Conservation (phyloP, 2,888 invertebrate genomes). For the Pediacus dermestoides region DNA sequence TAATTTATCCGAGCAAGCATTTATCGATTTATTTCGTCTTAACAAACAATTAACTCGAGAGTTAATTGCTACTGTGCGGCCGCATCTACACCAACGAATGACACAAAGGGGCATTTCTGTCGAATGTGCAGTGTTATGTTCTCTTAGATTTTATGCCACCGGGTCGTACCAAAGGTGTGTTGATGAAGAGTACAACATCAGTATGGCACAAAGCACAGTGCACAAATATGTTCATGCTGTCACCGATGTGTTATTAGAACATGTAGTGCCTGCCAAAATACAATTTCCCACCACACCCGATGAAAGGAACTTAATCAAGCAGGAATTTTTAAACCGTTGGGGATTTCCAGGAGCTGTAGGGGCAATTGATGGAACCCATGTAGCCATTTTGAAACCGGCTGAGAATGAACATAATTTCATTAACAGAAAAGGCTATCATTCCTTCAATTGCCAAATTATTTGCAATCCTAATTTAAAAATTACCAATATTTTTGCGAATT, state of each 20-base stretch:
- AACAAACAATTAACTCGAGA: background rate
- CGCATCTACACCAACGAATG: background rate
- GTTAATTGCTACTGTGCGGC: background rate
- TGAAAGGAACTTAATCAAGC: background rate
- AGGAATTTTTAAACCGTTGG: background rate
- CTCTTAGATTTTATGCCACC: background rate
- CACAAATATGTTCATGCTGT: background rate
- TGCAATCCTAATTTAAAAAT: constrained; percentile 9
- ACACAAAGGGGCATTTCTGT: background rate
- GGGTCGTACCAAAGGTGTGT: background rate
- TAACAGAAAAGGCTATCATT: constrained; percentile 9
- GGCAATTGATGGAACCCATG: constrained; percentile 14
- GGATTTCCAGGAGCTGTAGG: constrained; percentile 14
- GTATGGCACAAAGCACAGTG: constrained; percentile 1
- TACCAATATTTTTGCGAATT: constrained; percentile 3
- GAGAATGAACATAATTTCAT: constrained; percentile 11
- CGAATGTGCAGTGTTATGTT: background rate
- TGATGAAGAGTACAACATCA: background rate
- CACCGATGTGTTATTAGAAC: background rate
- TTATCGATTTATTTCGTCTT: background rate
- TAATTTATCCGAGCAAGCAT: background rate
- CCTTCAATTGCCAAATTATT: constrained; percentile 8
- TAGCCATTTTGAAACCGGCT: constrained; percentile 9
- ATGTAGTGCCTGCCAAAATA: background rate
- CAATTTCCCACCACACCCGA: background rate